A percentile compares a stretch with the other conserved stretches of the same genome.
These are phyloP conservation scores for Sinelater perroti DNA, from an alignment of 2,888 invertebrate genomes.

Conservation along the genomic window DNA sequence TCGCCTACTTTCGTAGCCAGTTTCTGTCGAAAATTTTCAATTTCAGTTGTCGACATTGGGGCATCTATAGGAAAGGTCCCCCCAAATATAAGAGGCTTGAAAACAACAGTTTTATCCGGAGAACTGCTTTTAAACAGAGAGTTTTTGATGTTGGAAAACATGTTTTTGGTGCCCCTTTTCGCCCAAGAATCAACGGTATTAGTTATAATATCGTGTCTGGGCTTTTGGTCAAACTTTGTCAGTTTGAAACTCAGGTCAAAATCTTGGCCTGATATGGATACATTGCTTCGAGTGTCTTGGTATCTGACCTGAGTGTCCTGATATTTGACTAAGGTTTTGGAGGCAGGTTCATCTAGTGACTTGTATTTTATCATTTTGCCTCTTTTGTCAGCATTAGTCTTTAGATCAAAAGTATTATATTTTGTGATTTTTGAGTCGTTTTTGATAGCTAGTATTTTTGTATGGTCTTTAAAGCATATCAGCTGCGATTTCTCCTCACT, in stretches of 20 bases:
- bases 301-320: slow-evolving; percentile 51
- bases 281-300: slow-evolving; percentile 52
- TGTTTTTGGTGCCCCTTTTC: slow-evolving; percentile 54
- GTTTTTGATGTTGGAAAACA: slow-evolving; percentile 56
- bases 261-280: slow-evolving; percentile 58
- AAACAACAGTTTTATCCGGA: slow-evolving; percentile 55
- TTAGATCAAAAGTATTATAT: slow-evolving; percentile 59
- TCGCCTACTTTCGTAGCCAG: not conserved
- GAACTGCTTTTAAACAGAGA: slow-evolving; percentile 54
- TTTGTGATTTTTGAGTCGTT: slow-evolving; percentile 55
- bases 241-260: slow-evolving; percentile 54
- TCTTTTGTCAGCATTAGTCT: slow-evolving; percentile 47
- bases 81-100: slow-evolving; percentile 79
- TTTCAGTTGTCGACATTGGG: slow-evolving; percentile 59
- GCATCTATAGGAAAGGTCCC: slow-evolving; percentile 88
- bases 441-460: slow-evolving; percentile 55
- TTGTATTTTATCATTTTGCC: slow-evolving; percentile 56
- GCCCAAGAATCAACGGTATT: slow-evolving; percentile 73
- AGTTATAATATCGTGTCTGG: slow-evolving; percentile 66
- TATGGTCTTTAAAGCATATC: slow-evolving; percentile 56
- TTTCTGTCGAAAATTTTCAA: slow-evolving; percentile 25
- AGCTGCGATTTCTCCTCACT: slow-evolving; percentile 58
- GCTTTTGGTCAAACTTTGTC: slow-evolving; percentile 50
- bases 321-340: slow-evolving; percentile 41
- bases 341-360: slow-evolving; percentile 54